Evolutionary conservation across 2,888 invertebrate genomes (phyloP).

Genomic region (Cepaea hortensis): DNA sequence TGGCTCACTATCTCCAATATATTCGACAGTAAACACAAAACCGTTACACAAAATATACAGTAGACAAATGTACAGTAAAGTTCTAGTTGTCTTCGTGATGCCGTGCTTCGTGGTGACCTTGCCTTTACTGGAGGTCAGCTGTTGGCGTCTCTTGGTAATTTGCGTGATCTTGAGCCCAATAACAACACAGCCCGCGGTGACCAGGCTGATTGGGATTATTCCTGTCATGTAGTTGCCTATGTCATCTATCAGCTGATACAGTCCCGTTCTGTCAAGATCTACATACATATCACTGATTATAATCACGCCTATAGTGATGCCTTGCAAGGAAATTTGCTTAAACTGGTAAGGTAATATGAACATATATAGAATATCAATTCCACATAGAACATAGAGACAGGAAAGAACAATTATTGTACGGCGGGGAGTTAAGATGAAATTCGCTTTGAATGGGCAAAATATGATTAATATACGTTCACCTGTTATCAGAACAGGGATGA

Average conservation of each 20-base stretch:
- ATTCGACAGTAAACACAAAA: neutral
- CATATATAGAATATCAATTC: too few relatives aligned
- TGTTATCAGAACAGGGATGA: neutral
- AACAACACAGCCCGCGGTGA: neutral
- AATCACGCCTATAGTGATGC: neutral
- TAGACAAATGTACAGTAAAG: neutral
- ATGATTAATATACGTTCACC: neutral
- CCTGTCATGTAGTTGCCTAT: neutral
- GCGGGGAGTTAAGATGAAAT: neutral
- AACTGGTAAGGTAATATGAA: neutral
- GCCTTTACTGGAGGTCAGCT: neutral
- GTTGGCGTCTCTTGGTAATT: neutral
- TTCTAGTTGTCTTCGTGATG: conserved; percentile 17
- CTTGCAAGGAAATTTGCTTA: neutral
- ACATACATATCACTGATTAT: neutral
- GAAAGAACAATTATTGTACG: neutral
- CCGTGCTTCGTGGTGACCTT: neutral
- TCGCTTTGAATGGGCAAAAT: neutral
- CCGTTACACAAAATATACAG: neutral
- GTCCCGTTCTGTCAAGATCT: neutral
- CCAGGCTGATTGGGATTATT: neutral
- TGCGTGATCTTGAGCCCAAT: neutral
- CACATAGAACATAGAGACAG: neutral
- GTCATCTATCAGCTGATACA: neutral
- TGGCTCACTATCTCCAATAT: neutral